Conservation (phyloP, 37 sponge, comb jelly and placozoan genomes). For the Dysidea cf. avara region DNA sequence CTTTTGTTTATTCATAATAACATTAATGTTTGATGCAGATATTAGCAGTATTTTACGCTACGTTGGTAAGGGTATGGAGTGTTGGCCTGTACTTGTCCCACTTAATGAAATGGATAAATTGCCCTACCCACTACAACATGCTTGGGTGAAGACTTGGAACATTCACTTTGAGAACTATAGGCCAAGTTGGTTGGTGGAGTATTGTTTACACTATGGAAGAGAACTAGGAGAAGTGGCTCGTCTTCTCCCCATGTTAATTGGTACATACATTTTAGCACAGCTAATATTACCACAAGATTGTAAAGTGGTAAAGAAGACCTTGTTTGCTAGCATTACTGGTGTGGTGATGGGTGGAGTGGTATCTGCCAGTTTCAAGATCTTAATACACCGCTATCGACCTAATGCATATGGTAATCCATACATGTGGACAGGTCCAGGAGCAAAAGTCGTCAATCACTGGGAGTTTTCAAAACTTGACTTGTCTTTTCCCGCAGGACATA, state of each 20-base stretch:
- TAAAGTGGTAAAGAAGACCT: neutral
- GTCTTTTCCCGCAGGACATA: conserved; percentile 42
- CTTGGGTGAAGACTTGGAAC: conserved; percentile 38
- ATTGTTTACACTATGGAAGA: neutral
- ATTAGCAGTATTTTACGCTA: conserved; percentile 25
- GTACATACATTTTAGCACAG: conserved; percentile 17
- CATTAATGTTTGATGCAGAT: conserved; percentile 37
- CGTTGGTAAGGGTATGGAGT: conserved; percentile 7
- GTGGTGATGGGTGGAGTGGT: conserved; percentile 28
- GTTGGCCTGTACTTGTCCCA: conserved; percentile 40
- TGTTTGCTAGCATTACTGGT: conserved; percentile 37
- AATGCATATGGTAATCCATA: conserved; percentile 55
- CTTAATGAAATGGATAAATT: neutral
- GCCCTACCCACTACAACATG: conserved; percentile 30
- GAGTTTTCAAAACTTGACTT: conserved; percentile 40
- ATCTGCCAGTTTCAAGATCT: conserved; percentile 27
- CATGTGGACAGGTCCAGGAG: conserved; percentile 45
- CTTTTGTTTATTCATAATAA: neutral
- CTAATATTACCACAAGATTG: conserved; percentile 1
- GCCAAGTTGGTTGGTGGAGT: neutral
- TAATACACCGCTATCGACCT: conserved; percentile 38
- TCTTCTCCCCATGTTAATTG: conserved; percentile 21
- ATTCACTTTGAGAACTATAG: conserved; percentile 9
- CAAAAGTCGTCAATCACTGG: conserved; percentile 18
- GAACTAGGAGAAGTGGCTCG: conserved; percentile 27